Percentiles rank a stretch among this genome's conserved stretches.
These are phyloP conservation scores for Dunckerocampus dactyliophorus DNA, from an alignment of 2,113 vertebrate genomes.

Conservation along the genomic window DNA sequence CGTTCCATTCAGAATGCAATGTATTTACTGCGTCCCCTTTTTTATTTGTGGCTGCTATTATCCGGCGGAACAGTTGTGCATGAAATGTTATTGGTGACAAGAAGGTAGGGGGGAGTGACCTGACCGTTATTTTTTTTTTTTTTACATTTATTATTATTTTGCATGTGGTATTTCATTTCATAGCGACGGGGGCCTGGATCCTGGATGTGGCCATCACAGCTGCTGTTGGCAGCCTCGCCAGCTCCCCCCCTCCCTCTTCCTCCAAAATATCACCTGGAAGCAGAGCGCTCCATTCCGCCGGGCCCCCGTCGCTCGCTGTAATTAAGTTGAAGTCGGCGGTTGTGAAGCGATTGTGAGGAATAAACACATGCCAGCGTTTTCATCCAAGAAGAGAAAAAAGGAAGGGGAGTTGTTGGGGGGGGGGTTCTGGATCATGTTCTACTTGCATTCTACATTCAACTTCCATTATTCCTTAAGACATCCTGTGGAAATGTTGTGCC, in stretches of 20 bases:
- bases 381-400: constrained; percentile 34
- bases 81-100: constrained; percentile 99
- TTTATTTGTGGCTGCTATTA: constrained; percentile 99
- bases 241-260: constrained; percentile 29
- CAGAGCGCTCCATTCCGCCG: constrained; percentile 89
- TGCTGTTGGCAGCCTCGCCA: constrained; percentile 93
- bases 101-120: constrained; percentile 73
- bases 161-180: neutral
- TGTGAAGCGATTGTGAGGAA: constrained; percentile 94
- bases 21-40: constrained; percentile 98
- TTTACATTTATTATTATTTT: constrained; percentile 83
- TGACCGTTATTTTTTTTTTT: constrained; percentile 63
- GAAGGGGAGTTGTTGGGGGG: neutral
- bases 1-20: constrained; percentile 99
- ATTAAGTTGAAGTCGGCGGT: constrained; percentile 99
- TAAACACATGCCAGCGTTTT: constrained; percentile 74
- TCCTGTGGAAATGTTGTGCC: constrained; percentile 30
- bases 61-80: constrained; percentile 97
- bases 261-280: constrained; percentile 99
- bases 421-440: constrained; percentile 28
- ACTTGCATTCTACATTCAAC: constrained; percentile 39
- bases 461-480: constrained; percentile 51
- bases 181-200: neutral
- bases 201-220: constrained; percentile 95
- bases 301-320: constrained; percentile 98